phyloP scores from a whole-genome alignment of 2,113 vertebrate species.

The Stictonetta naevosa region DNA sequence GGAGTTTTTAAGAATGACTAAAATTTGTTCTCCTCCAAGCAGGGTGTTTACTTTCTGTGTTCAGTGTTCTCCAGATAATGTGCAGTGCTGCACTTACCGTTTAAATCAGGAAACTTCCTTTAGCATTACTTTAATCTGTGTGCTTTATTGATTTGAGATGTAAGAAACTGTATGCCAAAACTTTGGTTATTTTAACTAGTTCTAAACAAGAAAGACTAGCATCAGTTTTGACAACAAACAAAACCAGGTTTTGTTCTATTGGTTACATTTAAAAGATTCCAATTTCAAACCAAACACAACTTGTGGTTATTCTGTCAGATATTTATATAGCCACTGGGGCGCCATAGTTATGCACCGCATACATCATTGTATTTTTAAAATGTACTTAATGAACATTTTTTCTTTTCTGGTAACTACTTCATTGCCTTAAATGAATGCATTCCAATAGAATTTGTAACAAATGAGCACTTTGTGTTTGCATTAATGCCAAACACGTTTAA shows the following conservation, averaged over 20 bases:
- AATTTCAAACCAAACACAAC: conserved; percentile 90
- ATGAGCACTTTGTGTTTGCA: conserved; percentile 93
- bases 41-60: conserved; percentile 34
- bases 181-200: conserved; percentile 65
- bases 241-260: conserved; percentile 81
- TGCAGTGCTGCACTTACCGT: not conserved
- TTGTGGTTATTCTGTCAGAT: conserved; percentile 91
- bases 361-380: conserved; percentile 92
- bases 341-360: conserved; percentile 85
- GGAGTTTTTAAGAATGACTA: conserved; percentile 27
- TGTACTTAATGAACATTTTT: conserved; percentile 86
- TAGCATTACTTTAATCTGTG: conserved; percentile 29
- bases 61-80: conserved; percentile 46
- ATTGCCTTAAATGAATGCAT: conserved; percentile 90
- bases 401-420: conserved; percentile 87
- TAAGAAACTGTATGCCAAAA: conserved; percentile 51
- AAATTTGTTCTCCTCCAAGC: conserved; percentile 9
- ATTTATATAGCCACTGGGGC: conserved; percentile 91
- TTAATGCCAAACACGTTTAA: conserved; percentile 92
- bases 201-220: conserved; percentile 77
- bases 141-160: conserved; percentile 58
- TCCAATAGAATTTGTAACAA: conserved; percentile 90
- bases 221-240: conserved; percentile 84
- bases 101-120: conserved; percentile 22
- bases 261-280: conserved; percentile 84